Base-by-base conservation (phyloP, 1,140 invertebrate genomes). In the Pseudachorutes palmiensis region DNA sequence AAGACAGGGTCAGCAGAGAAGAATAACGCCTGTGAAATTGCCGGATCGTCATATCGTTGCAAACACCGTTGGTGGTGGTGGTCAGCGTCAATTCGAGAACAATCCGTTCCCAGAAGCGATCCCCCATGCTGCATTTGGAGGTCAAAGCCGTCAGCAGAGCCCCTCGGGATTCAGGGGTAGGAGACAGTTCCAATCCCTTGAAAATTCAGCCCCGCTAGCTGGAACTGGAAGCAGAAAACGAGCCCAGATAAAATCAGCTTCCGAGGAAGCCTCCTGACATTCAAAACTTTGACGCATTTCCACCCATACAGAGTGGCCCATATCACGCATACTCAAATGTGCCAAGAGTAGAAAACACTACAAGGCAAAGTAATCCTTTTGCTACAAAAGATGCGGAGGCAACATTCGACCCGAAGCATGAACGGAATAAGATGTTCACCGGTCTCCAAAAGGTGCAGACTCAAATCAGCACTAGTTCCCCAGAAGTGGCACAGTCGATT, bases 191-290 rank as follows among this genome's bases (percentile, higher is more conserved):
- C n/a, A n/a, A n/a, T n/a, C n/a, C n/a, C n/a, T n/a, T n/a, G n/a
- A n/a, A n/a, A n/a, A n/a, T n/a, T n/a, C n/a, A n/a, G n/a, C n/a
- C n/a, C n/a, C n/a, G n/a, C n/a, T n/a, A n/a, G n/a, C n/a, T n/a
- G n/a, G n/a, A n/a, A n/a, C n/a, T n/a, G n/a, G n/a, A n/a, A n/a
- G n/a, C 5, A 55, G 24, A 29, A 67, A 67, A 31, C 31, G 64
- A 22, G 60, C 65, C 36, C 30, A 62, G n/a, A 58, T 65, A 0
- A 62, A 61, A 28, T 48, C 51, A 2, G n/a, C 49, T 65, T 24
- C 68, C 68, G 9, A 41, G 49, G 0, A 70, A 66, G 36, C 68
- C 68, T 62, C 68, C 68, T 19, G 68, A 70, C 33, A 65, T 70
- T 30, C 31, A 51, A 29, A 70, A 63, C n/a, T 3, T 55, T 22